These are phyloP conservation scores for Chydorus sphaericus DNA, from an alignment of 2,888 invertebrate genomes.

Conservation along the genomic window DNA sequence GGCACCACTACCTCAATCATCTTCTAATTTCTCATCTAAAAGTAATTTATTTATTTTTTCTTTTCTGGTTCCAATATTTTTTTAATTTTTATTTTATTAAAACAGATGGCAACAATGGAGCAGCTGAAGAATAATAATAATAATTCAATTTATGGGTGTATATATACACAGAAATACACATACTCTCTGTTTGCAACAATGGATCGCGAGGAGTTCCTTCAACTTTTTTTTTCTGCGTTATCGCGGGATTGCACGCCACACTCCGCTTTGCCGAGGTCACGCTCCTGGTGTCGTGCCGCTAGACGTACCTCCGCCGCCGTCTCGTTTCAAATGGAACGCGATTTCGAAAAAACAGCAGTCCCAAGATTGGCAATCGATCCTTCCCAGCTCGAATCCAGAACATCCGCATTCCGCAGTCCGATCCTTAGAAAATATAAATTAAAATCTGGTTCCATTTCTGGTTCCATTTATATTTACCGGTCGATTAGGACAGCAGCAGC, in stretches of 20 bases:
- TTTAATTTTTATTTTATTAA: neutral
- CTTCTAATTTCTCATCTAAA: neutral
- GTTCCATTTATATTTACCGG: too few species aligned
- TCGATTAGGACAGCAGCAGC: too few species aligned
- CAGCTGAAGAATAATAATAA: neutral
- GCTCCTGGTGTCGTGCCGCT: neutral
- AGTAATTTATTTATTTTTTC: neutral
- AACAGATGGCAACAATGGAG: neutral
- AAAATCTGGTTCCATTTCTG: too few species aligned
- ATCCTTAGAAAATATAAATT: too few species aligned
- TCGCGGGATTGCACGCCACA: neutral
- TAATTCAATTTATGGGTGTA: neutral
- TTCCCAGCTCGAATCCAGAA: too few species aligned
- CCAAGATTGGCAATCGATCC: conserved; percentile 2
- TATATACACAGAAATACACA: conserved; percentile 1
- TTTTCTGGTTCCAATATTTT: neutral
- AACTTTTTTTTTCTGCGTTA: neutral
- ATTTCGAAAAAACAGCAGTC: conserved; percentile 12
- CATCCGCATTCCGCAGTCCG: too few species aligned
- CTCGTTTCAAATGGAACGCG: neutral
- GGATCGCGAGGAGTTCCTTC: neutral
- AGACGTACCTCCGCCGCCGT: neutral
- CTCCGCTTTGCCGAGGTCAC: too few species aligned
- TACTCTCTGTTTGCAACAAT: neutral
- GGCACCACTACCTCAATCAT: neutral